Evolutionary conservation across 2,888 invertebrate genomes (phyloP).

Genomic region (Disparrhopalites patrizii): DNA sequence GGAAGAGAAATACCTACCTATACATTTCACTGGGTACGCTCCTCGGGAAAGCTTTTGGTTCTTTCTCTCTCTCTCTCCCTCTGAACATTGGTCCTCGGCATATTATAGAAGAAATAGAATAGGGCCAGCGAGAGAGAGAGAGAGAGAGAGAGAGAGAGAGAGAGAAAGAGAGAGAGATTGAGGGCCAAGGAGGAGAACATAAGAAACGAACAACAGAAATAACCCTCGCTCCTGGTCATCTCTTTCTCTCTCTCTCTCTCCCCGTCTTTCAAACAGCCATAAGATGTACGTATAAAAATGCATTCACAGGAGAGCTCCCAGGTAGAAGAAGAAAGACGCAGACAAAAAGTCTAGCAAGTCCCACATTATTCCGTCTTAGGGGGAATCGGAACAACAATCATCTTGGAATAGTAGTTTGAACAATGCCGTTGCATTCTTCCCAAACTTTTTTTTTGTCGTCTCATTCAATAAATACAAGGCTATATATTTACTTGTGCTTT

Average conservation of each 20-base stretch:
- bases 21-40: not conserved
- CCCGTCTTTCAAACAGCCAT: too few relatives aligned
- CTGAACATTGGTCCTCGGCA: too few relatives aligned
- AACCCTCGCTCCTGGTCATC: conserved; percentile 5
- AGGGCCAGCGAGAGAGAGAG: too few relatives aligned
- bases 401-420: not conserved
- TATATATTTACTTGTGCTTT: too few relatives aligned
- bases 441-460: not conserved
- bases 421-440: not conserved
- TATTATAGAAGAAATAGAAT: too few relatives aligned
- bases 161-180: not conserved
- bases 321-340: conserved; percentile 7
- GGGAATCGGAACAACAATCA: conserved; percentile 1
- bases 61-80: not conserved
- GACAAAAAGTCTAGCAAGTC: conserved; percentile 5
- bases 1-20: not conserved
- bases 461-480: conserved; percentile 2
- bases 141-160: not conserved
- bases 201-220: too few relatives aligned
- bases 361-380: conserved; percentile 2
- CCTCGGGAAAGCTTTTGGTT: not conserved
- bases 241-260: too few relatives aligned
- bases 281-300: too few relatives aligned
- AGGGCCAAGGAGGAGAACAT: too few relatives aligned
- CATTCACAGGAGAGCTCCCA: not conserved